A percentile compares a stretch with the other conserved stretches of the same genome.
Evolutionary conservation across 2,888 invertebrate species (phyloP).

Genomic region (Nycteola revayana): DNA sequence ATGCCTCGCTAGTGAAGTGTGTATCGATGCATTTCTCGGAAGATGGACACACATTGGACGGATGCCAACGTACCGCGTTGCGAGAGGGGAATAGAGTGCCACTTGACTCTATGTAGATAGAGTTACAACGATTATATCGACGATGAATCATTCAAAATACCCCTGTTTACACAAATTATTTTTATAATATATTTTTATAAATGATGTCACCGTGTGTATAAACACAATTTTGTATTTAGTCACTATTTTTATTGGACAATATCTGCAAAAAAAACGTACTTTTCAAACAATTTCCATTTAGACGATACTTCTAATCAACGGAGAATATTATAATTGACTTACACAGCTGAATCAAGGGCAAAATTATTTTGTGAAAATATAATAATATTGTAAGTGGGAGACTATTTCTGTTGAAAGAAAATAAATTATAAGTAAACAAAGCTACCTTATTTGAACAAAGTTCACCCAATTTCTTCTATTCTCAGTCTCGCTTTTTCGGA

Average conservation of each 20-base stretch:
- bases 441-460: constrained; percentile 19
- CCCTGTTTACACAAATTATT: constrained; percentile 13
- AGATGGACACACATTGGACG: constrained; percentile 61
- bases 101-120: constrained; percentile 33
- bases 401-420: constrained; percentile 15
- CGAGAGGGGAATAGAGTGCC: constrained; percentile 43
- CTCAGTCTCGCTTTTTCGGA: no score
- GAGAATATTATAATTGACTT: no score
- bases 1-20: constrained; percentile 35
- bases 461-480: constrained; percentile 31
- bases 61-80: constrained; percentile 52
- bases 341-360: no score
- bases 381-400: constrained; percentile 13
- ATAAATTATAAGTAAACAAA: constrained; percentile 27
- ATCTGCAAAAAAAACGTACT: no score
- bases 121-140: no score
- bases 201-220: no score
- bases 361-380: no score
- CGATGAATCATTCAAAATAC: constrained; percentile 10
- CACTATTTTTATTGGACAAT: no score
- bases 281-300: no score
- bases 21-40: constrained; percentile 65
- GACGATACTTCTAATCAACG: no score
- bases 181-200: no score
- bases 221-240: constrained; percentile 7